Base-by-base conservation (phyloP, 2,888 invertebrate species). In the Aphodius granarius region DNA sequence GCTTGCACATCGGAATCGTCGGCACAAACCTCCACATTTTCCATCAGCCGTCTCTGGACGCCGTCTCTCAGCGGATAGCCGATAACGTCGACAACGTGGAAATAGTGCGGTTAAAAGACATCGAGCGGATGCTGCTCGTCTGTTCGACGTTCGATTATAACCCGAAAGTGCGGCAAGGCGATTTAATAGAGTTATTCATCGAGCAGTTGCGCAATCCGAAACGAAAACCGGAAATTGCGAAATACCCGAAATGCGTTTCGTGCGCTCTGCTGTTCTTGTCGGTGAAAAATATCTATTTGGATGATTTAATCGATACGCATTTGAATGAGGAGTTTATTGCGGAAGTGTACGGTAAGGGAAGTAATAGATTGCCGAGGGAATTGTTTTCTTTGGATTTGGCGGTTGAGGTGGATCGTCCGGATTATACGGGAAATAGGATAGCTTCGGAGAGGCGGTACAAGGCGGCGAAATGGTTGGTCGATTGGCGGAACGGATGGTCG, bases 81-180 rank as follows among this genome's bases (percentile, higher is more conserved):
- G 80, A 85, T 2, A 86, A 90, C 22, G 83, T 93, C 0, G 78
- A 87, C 3, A 77, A 83, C 74, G 43, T 77, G 3, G 76, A 81
- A n/a, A 77, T 78, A 63, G 81, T 86, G 1, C 78, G 83, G 78
- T 71, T 94, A 0, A 95, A 95, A 86, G 95, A 95, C 83, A 86
- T 95, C 23, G 95, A 95, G 86, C 89, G 94, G 80, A 85, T 94
- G 6, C 86, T 91, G 2, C 88, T 93, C 77, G 89, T 89, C 0
- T 89, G 91, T 82, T 90, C 90, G 1, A 89, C 91, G 82, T 93
- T 92, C 79, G 90, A 92, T 84, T 89, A 88, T 74, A 85, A 86
- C 76, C 91, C 91, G 15, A 80, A 88, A 72, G 89, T 88, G 13
- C 79, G 82, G 13, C 86, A 88, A 62, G 89, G 91, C 76, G 81